A percentile compares a stretch with the other conserved stretches of the same genome.
Evolutionary conservation across 2,113 vertebrate genomes (phyloP).

Genomic region (Ceratotherium simum): DNA sequence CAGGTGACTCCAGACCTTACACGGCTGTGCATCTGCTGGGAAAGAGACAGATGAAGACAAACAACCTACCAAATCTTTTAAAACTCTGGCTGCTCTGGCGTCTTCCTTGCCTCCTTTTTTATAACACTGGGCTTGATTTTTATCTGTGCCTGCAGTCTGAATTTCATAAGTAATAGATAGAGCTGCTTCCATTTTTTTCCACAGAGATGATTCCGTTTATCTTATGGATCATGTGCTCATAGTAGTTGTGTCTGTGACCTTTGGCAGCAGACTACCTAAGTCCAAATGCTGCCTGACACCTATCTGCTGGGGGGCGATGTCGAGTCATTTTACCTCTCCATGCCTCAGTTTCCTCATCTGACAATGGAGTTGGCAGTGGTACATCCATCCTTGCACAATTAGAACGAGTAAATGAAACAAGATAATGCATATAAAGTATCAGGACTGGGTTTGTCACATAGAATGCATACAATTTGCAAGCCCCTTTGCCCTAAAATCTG

Average conservation of each 20-base stretch:
- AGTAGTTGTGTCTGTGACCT: neutral
- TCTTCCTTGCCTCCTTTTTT: neutral
- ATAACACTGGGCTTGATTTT: neutral
- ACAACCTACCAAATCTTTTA: neutral
- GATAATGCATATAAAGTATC: neutral
- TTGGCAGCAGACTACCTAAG: neutral
- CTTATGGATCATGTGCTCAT: accelerated
- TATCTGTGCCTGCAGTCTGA: neutral
- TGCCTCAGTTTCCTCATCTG: neutral
- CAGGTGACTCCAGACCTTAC: neutral
- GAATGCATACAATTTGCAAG: neutral
- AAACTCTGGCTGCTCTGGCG: accelerated
- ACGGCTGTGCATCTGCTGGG: accelerated
- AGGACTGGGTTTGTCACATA: neutral
- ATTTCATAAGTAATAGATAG: neutral
- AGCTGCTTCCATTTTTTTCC: neutral
- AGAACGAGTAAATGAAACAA: too few relatives aligned
- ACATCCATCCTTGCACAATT: accelerated
- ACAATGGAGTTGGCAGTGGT: neutral
- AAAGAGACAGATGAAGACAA: neutral
- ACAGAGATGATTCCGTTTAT: too few relatives aligned
- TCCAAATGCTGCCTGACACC: neutral
- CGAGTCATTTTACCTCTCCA: accelerated
- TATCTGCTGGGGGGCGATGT: accelerated
- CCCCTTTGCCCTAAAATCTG: neutral